phyloP scores from a whole-genome alignment of 2,888 invertebrate genomes.

The Oscheius sp. region DNA sequence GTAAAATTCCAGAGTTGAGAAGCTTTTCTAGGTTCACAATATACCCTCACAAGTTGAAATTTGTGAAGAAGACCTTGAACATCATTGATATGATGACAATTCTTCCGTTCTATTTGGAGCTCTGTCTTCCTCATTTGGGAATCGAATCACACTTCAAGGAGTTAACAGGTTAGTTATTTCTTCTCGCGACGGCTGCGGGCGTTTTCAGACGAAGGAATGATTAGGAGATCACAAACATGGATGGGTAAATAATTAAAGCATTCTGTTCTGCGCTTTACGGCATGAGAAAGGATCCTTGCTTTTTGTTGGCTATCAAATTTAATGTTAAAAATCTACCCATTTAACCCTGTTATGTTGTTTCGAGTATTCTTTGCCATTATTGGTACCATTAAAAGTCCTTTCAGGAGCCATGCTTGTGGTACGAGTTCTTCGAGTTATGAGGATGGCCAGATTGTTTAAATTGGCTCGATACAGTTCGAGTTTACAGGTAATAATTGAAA shows the following conservation, averaged over 20 bases:
- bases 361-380: background rate
- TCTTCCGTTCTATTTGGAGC: constrained; percentile 68
- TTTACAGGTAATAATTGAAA: no score
- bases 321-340: background rate
- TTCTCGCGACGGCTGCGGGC: background rate
- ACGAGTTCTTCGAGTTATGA: constrained; percentile 65
- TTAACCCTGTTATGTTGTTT: constrained; percentile 15
- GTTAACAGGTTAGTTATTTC: constrained; percentile 53
- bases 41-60: constrained; percentile 57
- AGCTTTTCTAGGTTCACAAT: constrained; percentile 54
- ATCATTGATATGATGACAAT: constrained; percentile 68
- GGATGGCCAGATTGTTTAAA: constrained; percentile 69
- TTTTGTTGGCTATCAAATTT: constrained; percentile 11
- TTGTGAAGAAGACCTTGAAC: constrained; percentile 61
- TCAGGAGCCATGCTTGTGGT: constrained; percentile 69
- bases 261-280: background rate
- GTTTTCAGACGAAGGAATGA: constrained; percentile 24
- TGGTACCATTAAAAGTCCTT: background rate
- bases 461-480: constrained; percentile 68
- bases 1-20: constrained; percentile 30
- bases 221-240: constrained; percentile 34
- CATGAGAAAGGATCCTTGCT: constrained; percentile 12
- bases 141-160: constrained; percentile 64
- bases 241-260: constrained; percentile 35
- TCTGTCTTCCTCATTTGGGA: constrained; percentile 58